Conservation (phyloP, 2,113 vertebrate genomes). For the Petroica traversi region DNA sequence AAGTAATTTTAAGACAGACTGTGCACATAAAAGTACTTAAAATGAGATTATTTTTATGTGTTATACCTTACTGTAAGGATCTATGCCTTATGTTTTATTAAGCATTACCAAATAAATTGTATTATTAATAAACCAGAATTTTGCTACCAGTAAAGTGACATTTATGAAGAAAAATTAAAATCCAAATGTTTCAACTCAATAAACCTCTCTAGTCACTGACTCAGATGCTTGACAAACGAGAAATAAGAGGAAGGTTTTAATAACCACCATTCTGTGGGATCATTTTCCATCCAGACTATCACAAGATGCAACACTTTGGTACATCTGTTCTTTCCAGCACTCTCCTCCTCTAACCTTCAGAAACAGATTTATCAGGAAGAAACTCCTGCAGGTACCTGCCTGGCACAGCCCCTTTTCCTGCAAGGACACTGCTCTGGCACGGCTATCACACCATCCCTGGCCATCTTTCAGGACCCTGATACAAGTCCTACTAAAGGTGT, state of each 20-base stretch:
- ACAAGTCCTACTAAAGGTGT: background rate
- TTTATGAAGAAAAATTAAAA: background rate
- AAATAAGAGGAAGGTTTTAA: background rate
- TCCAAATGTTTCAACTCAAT: background rate
- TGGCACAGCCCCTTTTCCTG: background rate
- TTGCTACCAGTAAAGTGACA: background rate
- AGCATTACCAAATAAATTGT: background rate
- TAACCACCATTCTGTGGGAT: background rate
- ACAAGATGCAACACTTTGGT: background rate
- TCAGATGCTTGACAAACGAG: background rate
- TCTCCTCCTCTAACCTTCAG: background rate
- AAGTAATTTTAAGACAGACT: background rate
- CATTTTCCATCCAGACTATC: background rate
- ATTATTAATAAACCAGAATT: background rate
- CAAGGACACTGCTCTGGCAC: background rate
- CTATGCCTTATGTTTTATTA: background rate
- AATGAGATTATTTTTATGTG: background rate
- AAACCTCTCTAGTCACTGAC: background rate
- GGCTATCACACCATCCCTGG: fast-evolving
- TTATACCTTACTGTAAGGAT: background rate
- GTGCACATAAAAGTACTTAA: background rate
- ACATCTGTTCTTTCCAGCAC: fast-evolving
- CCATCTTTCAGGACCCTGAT: background rate
- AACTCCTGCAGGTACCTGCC: background rate
- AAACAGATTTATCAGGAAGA: background rate